A percentile compares a stretch with the other conserved stretches of the same genome.
These are phyloP conservation scores for Sialis lutaria DNA, from an alignment of 2,888 invertebrate genomes.

Conservation along the genomic window DNA sequence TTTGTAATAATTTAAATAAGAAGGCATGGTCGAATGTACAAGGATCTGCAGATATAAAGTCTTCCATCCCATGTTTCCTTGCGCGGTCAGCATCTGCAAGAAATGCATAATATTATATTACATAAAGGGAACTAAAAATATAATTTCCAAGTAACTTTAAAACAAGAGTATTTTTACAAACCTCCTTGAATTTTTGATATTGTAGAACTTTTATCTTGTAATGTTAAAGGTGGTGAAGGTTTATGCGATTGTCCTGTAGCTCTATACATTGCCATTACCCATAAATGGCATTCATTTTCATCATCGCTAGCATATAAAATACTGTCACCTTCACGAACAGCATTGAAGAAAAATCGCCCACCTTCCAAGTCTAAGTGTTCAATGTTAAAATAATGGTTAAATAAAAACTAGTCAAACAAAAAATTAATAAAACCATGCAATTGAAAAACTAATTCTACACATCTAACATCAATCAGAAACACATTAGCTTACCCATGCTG, in stretches of 20 bases:
- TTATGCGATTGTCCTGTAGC: constrained; percentile 99
- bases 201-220: constrained; percentile 67
- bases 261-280: constrained; percentile 98
- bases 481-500: constrained; percentile 60
- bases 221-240: constrained; percentile 76
- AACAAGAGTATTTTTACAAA: constrained; percentile 21
- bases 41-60: constrained; percentile 98
- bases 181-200: constrained; percentile 84
- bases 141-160: neutral
- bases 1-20: constrained; percentile 82
- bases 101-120: neutral
- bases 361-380: constrained; percentile 62
- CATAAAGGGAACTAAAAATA: neutral
- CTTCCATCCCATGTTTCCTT: constrained; percentile 97
- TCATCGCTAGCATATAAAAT: constrained; percentile 92
- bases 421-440: no score
- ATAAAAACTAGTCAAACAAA: no score
- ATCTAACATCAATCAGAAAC: constrained; percentile 6
- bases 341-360: constrained; percentile 93
- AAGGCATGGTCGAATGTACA: constrained; percentile 92
- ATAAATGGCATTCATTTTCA: constrained; percentile 93
- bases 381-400: no score
- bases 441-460: no score
- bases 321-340: constrained; percentile 95
- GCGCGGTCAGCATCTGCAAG: constrained; percentile 79